Percentiles rank a stretch among this genome's conserved stretches.
Conservation (phyloP, 2,888 invertebrate species). For the Drosophila meridionalis region DNA sequence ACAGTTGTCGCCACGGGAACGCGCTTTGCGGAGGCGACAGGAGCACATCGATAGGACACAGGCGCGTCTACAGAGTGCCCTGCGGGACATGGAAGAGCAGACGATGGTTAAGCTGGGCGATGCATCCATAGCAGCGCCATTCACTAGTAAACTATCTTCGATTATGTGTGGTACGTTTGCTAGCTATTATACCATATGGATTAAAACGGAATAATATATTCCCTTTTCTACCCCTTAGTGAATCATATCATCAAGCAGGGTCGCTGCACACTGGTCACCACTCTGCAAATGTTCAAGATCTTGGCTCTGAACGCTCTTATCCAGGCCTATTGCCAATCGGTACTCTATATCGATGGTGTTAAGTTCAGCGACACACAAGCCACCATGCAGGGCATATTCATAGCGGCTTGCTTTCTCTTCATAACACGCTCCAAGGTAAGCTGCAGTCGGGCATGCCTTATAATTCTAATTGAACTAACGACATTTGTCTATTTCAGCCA, state of each 20-base stretch:
- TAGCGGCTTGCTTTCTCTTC: slow-evolving; percentile 98
- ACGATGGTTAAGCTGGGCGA: slow-evolving; percentile 98
- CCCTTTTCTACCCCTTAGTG: slow-evolving; percentile 88
- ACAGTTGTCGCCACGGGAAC: slow-evolving; percentile 80
- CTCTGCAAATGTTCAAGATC: slow-evolving; percentile 99
- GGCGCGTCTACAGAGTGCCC: slow-evolving; percentile 85
- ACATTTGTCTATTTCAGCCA: slow-evolving; percentile 88
- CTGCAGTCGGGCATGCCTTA: not conserved
- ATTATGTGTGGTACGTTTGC: slow-evolving; percentile 93
- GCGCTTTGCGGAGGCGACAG: slow-evolving; percentile 80
- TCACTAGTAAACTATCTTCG: slow-evolving; percentile 98
- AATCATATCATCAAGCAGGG: slow-evolving; percentile 99
- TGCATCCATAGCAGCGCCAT: slow-evolving; percentile 99
- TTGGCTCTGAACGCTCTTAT: slow-evolving; percentile 98
- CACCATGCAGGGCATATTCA: slow-evolving; percentile 96
- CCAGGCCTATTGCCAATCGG: slow-evolving; percentile 99
- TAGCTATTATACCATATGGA: not conserved
- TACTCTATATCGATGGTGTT: slow-evolving; percentile 98
- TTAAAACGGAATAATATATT: not conserved
- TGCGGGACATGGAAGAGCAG: slow-evolving; percentile 94
- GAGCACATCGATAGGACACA: slow-evolving; percentile 82
- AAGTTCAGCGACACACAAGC: slow-evolving; percentile 99
- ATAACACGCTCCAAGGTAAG: slow-evolving; percentile 98
- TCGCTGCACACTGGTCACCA: slow-evolving; percentile 99
- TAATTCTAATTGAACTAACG: not conserved